A percentile compares a stretch with the other conserved stretches of the same genome.
Evolutionary conservation across 2,797 vertebrate species (phyloP).

Genomic region (Aphelocoma californica): DNA sequence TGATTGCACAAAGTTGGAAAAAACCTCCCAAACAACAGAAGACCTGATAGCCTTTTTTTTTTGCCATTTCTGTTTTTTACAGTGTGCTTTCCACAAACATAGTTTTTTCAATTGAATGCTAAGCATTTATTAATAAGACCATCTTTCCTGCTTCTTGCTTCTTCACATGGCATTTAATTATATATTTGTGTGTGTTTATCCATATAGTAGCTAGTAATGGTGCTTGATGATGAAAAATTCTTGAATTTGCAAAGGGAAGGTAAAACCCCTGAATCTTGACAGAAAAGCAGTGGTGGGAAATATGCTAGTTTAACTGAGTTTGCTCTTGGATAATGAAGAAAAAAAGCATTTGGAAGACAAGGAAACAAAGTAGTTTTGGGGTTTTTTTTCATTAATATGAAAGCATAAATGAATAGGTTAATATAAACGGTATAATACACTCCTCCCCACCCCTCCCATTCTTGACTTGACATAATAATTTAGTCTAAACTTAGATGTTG

Average conservation of each 20-base stretch:
- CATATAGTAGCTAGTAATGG: not conserved
- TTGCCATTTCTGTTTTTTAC: not conserved
- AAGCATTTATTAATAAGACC: not conserved
- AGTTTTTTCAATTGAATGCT: not conserved
- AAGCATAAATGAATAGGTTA: not conserved
- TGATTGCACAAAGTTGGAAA: not conserved
- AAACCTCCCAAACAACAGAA: not conserved
- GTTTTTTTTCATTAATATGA: not conserved
- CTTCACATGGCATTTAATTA: not conserved
- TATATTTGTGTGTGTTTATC: not conserved
- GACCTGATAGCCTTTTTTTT: not conserved
- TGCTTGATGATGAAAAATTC: not conserved
- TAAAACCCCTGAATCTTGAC: not conserved
- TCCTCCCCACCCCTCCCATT: not conserved
- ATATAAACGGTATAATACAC: not conserved
- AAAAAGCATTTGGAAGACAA: not conserved
- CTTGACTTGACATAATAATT: not conserved
- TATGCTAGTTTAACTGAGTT: not conserved
- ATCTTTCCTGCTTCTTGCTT: not conserved
- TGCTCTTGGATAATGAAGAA: not conserved
- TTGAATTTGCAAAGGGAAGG: not conserved
- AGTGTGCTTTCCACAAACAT: not conserved
- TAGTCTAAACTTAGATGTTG: not conserved
- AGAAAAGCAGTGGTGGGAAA: not conserved
- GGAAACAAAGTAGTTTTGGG: not conserved